Evolutionary conservation across 2,113 vertebrate species (phyloP), one percentile per base, ranked within the genome.

Genomic region (Girardinichthys multiradiatus): DNA sequence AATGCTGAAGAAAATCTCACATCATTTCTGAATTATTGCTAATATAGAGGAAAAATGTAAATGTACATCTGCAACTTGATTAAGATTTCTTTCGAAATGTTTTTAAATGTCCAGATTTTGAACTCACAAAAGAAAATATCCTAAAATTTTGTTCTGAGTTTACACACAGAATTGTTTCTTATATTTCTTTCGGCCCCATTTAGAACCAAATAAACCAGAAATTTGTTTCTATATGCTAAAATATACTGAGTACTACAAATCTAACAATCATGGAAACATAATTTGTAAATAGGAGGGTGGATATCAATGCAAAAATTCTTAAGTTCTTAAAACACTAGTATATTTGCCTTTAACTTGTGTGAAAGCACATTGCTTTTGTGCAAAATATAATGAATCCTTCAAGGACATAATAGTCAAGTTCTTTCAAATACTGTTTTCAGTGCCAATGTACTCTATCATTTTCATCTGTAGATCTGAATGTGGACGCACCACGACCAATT

Each of bases 401-500:
- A 54, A 24, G 7, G 10, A 54, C 48, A 54, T n/a, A 21, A 6
- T 10, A 10, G 24, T n/a, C 24, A 17, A 24, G 24, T n/a, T 54
- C 42, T 54, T 54, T 54, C 9, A 54, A n/a, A n/a, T n/a, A 24
- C 21, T n/a, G 19, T 54, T 54, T 54, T n/a, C 24, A n/a, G 21
- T 54, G 48, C 48, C 10, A 1, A 54, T 54, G 21, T 1, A 54
- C 19, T 54, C 8, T 54, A 54, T 54, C 21, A 2, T 54, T 8
- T 54, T 54, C 48, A 24, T 54, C 19, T 54, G 24, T 54, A 54
- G 7, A 24, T 54, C 24, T 24, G 21, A 21, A 54, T 54, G 21
- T 54, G 8, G 48, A 54, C 8, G 48, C 21, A 51, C 48, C 24
- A 24, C 3, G 24, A 48, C 64, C 76, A 51, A 72, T 70, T 72